These are phyloP conservation scores for Thaumetopoea pityocampa DNA, from an alignment of 1,140 invertebrate species.

Conservation along the genomic window DNA sequence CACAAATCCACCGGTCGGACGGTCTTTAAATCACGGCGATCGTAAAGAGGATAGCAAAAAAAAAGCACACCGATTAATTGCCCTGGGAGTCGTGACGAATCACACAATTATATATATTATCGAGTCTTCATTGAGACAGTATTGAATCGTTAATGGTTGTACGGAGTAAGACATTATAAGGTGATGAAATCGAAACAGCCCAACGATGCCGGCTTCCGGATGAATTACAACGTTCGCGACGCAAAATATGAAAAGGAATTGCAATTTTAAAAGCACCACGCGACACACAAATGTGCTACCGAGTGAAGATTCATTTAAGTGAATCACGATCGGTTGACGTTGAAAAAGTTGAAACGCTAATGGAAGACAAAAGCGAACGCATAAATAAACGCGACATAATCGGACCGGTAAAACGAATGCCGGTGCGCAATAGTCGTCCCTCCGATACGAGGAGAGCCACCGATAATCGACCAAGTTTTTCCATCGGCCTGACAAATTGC, in stretches of 20 bases:
- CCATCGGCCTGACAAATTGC: constrained; percentile 71
- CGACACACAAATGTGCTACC: constrained; percentile 27
- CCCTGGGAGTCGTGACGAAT: constrained; percentile 49
- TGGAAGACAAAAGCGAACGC: constrained; percentile 64
- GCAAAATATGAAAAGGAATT: constrained; percentile 44
- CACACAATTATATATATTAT: constrained; percentile 68
- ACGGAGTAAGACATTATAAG: constrained; percentile 48
- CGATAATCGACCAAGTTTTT: constrained; percentile 70
- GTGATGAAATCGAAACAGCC: constrained; percentile 58
- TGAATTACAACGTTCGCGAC: constrained; percentile 27
- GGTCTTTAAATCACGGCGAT: constrained; percentile 53
- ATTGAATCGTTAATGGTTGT: constrained; percentile 70
- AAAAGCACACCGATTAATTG: constrained; percentile 61
- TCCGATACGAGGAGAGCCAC: constrained; percentile 42
- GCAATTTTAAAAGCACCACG: constrained; percentile 35
- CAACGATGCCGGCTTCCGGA: constrained; percentile 48
- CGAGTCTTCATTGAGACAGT: constrained; percentile 62
- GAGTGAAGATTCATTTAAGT: constrained; percentile 43
- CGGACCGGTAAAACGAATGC: constrained; percentile 45
- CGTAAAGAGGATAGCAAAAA: constrained; percentile 50
- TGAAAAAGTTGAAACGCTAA: constrained; percentile 52
- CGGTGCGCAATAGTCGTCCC: constrained; percentile 48
- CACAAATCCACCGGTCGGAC: constrained; percentile 54
- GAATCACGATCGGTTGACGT: constrained; percentile 41
- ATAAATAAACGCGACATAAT: constrained; percentile 67